phyloP scores from a whole-genome alignment of 2,888 invertebrate genomes.

The Heliconius ismenius region DNA sequence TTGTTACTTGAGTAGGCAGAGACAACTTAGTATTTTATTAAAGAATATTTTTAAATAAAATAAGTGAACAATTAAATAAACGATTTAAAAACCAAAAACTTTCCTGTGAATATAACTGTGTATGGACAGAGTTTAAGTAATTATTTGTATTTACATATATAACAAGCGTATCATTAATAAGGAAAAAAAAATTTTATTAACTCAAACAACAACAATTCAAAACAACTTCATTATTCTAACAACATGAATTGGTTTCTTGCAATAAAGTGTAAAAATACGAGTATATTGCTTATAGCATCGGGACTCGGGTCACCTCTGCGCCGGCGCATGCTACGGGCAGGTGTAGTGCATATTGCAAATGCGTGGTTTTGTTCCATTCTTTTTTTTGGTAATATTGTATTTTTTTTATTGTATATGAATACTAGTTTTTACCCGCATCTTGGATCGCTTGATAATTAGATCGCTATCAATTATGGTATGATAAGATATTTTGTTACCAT shows the following conservation, averaged over 20 bases:
- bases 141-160: neutral
- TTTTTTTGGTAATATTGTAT: neutral
- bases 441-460: too few relatives aligned
- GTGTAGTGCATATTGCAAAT: conserved; percentile 45
- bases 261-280: conserved; percentile 20
- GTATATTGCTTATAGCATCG: conserved; percentile 2
- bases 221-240: conserved; percentile 14
- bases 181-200: neutral
- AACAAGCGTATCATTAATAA: neutral
- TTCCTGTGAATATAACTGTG: too few relatives aligned
- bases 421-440: too few relatives aligned
- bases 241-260: conserved; percentile 12
- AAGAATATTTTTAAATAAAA: too few relatives aligned
- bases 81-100: too few relatives aligned
- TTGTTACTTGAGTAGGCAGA: too few relatives aligned
- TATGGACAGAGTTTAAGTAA: too few relatives aligned
- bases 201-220: neutral
- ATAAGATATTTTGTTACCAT: too few relatives aligned
- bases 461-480: too few relatives aligned
- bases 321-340: conserved; percentile 57
- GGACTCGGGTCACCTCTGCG: conserved; percentile 51
- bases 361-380: conserved; percentile 22
- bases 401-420: neutral
- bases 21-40: too few relatives aligned
- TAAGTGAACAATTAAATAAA: too few relatives aligned